phyloP scores from a whole-genome alignment of 1,140 invertebrate species.

The Magallana angulata region DNA sequence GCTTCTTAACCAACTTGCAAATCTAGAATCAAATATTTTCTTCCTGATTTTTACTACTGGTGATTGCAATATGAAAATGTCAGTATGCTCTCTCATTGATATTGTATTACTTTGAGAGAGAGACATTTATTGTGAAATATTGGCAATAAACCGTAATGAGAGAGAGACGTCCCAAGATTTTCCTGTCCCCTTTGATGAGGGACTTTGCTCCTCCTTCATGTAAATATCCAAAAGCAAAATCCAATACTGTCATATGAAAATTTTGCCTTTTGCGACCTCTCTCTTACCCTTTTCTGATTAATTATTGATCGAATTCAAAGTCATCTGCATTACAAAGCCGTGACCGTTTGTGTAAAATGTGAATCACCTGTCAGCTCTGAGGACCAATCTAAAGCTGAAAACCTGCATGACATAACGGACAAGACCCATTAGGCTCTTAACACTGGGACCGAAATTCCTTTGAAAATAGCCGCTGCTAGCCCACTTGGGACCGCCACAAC shows the following conservation, averaged over 20 bases:
- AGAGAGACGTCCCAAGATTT: neutral
- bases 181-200: neutral
- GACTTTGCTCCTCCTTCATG: neutral
- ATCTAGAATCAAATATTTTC: neutral
- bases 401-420: slow-evolving; percentile 27
- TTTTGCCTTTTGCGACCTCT: neutral
- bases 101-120: neutral
- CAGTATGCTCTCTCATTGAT: neutral
- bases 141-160: neutral
- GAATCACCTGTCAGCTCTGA: neutral
- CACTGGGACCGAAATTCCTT: neutral
- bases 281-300: slow-evolving; percentile 3
- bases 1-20: neutral
- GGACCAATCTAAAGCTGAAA: neutral
- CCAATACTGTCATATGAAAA: slow-evolving; percentile 14
- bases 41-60: neutral
- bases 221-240: slow-evolving; percentile 23
- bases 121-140: neutral
- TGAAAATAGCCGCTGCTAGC: neutral
- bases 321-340: slow-evolving; percentile 29
- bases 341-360: slow-evolving; percentile 9
- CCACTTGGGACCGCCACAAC: neutral
- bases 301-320: slow-evolving; percentile 21
- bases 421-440: slow-evolving; percentile 25
- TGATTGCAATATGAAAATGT: neutral